Conservation (phyloP, 2,797 vertebrate genomes). For the Galagoides demidoff region DNA sequence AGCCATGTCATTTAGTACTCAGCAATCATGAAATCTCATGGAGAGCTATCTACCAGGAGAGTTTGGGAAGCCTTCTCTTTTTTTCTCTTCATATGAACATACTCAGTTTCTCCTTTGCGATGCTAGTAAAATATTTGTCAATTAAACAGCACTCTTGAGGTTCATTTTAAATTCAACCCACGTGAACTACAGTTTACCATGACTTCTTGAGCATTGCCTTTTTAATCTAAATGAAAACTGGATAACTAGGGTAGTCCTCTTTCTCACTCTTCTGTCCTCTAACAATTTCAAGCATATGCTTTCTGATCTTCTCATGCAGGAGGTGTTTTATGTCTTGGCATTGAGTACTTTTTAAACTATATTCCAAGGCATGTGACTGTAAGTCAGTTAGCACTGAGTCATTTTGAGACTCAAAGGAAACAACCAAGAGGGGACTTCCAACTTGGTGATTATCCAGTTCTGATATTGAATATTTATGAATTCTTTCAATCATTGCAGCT, state of each 20-base stretch:
- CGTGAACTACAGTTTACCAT: conserved; percentile 81
- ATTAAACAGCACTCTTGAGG: conserved; percentile 77
- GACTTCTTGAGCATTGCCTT: conserved; percentile 50
- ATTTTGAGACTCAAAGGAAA: conserved; percentile 25
- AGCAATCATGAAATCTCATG: conserved; percentile 77
- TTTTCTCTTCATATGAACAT: conserved; percentile 79
- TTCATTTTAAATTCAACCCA: conserved; percentile 82
- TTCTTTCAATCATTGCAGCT: neutral
- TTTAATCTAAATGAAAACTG: conserved; percentile 32
- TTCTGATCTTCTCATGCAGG: neutral
- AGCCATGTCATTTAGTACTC: conserved; percentile 81
- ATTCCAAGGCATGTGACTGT: neutral
- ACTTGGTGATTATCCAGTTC: conserved; percentile 4
- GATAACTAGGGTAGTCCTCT: neutral
- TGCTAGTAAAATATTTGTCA: conserved; percentile 84
- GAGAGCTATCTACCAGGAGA: conserved; percentile 73
- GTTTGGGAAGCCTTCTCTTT: conserved; percentile 82
- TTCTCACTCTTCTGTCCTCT: conserved; percentile 29
- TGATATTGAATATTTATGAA: conserved; percentile 2
- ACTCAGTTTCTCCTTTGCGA: conserved; percentile 78
- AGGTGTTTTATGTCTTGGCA: neutral
- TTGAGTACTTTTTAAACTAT: neutral
- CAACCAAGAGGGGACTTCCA: neutral
- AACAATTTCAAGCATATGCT: neutral
- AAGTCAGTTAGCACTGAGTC: neutral